phyloP scores from a whole-genome alignment of 2,888 invertebrate species.

The Opisthograptis luteolata region DNA sequence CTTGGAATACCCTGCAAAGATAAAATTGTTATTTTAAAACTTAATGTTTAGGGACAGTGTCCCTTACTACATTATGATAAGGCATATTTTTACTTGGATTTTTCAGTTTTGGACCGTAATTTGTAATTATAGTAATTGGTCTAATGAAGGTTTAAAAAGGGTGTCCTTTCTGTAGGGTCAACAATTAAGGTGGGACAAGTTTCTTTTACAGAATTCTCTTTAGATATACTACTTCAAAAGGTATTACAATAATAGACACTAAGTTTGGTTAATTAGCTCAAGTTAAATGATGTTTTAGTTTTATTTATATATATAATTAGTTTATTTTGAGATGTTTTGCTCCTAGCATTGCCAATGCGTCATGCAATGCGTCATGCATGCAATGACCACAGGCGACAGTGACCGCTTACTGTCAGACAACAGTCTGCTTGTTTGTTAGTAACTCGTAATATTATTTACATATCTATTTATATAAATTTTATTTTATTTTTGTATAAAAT shows the following conservation, averaged over 20 bases:
- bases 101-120: slow-evolving; percentile 27
- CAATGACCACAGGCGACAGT: too few species aligned
- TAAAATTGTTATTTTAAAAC: slow-evolving; percentile 30
- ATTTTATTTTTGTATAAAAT: too few species aligned
- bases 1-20: slow-evolving; percentile 33
- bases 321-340: too few species aligned
- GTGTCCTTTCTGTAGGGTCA: slow-evolving; percentile 61
- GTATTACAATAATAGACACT: slow-evolving; percentile 26
- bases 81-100: slow-evolving; percentile 34
- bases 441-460: too few species aligned
- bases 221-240: slow-evolving; percentile 30
- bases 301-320: background rate
- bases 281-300: slow-evolving; percentile 15
- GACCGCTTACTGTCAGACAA: too few species aligned
- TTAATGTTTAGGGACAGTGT: background rate
- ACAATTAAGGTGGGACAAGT: slow-evolving; percentile 66
- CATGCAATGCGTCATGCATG: too few species aligned
- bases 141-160: slow-evolving; percentile 73
- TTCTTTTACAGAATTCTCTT: slow-evolving; percentile 46
- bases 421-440: too few species aligned
- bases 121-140: slow-evolving; percentile 59
- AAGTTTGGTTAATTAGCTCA: slow-evolving; percentile 26
- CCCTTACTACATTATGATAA: slow-evolving; percentile 30
- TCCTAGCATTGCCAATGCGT: too few species aligned
- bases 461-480: too few species aligned